Evolutionary conservation across 2,797 vertebrate genomes (phyloP).

Genomic region (Phalloptychus januarius): DNA sequence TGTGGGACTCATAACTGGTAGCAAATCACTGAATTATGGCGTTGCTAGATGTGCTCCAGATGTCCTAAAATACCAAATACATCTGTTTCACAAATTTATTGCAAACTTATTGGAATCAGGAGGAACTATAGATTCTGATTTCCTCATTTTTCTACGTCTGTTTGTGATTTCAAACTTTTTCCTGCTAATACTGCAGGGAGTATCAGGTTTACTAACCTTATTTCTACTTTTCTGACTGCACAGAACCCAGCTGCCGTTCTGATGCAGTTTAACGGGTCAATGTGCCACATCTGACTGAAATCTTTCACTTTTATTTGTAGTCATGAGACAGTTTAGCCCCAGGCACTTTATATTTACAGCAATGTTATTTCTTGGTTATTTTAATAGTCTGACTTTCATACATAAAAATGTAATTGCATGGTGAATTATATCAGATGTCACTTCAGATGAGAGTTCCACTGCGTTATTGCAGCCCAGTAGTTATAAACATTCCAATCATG

Average conservation of each 20-base stretch:
- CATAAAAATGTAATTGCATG: conserved; percentile 17
- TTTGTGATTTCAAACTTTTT: conserved; percentile 12
- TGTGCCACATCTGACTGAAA: conserved; percentile 11
- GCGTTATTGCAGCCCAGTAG: conserved; percentile 9
- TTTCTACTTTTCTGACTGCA: neutral
- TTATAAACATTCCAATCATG: conserved; percentile 22
- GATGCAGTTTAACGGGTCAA: conserved; percentile 7
- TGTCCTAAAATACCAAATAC: conserved; percentile 2
- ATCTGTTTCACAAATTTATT: conserved; percentile 10
- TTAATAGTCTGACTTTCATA: neutral
- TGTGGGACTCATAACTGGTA: neutral
- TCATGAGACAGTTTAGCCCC: neutral
- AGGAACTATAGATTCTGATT: neutral
- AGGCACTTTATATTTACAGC: conserved; percentile 20
- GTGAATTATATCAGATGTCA: conserved; percentile 17
- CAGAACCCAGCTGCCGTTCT: conserved; percentile 18
- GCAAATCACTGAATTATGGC: conserved; percentile 8
- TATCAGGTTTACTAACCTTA: neutral
- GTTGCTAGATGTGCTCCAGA: conserved; percentile 10
- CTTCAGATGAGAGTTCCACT: conserved; percentile 19
- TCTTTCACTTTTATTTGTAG: conserved; percentile 5
- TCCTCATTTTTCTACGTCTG: conserved; percentile 3
- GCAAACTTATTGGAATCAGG: conserved; percentile 4
- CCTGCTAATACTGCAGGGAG: neutral
- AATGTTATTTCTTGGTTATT: conserved; percentile 8